Base-by-base conservation (phyloP, 2,797 vertebrate species). In the Enteromius radiatus region DNA sequence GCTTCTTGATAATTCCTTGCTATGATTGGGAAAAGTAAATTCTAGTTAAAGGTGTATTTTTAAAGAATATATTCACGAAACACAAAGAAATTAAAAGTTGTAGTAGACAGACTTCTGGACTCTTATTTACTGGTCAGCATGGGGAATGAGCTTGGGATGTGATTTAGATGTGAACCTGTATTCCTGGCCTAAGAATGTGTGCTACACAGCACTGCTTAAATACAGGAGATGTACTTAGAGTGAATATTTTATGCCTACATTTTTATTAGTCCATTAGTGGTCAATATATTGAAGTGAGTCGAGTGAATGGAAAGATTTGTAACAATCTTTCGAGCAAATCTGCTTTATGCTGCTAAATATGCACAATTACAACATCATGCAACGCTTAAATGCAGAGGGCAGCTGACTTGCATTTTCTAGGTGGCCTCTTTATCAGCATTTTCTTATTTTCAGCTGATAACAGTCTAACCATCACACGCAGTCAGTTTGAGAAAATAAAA, bases 271-370 rank as follows among this genome's bases (percentile, higher is more conserved):
- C 45, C 15, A 81, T 74, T 65, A 81, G 70, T 41, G 70, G 21
- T 65, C 70, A 54, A 21, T 41, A 74, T 75, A 52, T 74, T 74
- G 0, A 5, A 15, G 43, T 59, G 26, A 28, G 31, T 52, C 15
- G 9, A 49, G 69, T 4, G 1, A 23, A n/a, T 11, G 21, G 41
- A 47, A 81, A 52, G 43, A 74, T 23, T 81, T 81, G 38, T 75
- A 26, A 56, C 26, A 52, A 45, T 63, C 26, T 63, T 63, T 65
- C 31, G 59, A 26, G 65, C 67, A 49, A 73, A 73, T 81, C 26
- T 80, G 67, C 52, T 80, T 71, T 12, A 45, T 61, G 78, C 28
- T 23, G 79, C 28, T 23, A 81, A 71, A 80, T 67, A 23, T 68
- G 69, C 45, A 54, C 49, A 64, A 65, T 64, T 85, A 63, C 15